Conservation (phyloP, 92 coral and sea anemone genomes). For the Parazoanthus swiftii region DNA sequence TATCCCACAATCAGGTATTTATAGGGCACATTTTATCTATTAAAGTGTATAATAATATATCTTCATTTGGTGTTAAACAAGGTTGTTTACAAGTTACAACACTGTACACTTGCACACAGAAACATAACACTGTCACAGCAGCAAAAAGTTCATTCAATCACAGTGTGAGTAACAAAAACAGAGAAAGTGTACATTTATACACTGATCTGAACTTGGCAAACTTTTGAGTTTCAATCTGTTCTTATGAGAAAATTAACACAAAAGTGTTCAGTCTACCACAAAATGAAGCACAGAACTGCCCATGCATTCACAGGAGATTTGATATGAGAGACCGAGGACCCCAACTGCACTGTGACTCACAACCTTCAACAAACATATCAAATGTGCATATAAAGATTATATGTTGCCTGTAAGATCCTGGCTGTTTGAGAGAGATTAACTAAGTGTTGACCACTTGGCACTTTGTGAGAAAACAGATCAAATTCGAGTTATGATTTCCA, state of each 20-base stretch:
- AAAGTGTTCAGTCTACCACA: neutral
- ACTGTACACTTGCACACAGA: neutral
- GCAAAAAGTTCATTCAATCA: neutral
- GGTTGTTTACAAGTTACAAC: neutral
- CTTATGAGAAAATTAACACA: neutral
- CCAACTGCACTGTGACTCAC: constrained; percentile 2
- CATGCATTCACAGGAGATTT: neutral
- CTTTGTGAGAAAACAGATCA: neutral
- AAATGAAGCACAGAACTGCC: neutral
- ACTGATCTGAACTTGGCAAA: neutral
- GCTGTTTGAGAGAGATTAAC: constrained; percentile 18
- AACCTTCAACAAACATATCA: constrained; percentile 17
- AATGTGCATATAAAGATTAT: constrained; percentile 19
- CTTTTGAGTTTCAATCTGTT: neutral
- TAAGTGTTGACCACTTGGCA: neutral
- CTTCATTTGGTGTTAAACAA: neutral
- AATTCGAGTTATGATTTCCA: neutral
- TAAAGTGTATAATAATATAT: neutral
- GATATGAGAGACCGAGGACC: constrained; percentile 10
- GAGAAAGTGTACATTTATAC: neutral
- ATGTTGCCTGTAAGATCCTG: constrained; percentile 11
- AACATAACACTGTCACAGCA: neutral
- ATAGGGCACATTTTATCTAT: neutral
- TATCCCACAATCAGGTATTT: neutral
- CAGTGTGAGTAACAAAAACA: neutral